Percentiles rank a stretch among this genome's conserved stretches.
These are phyloP conservation scores for Amphiprion clarkii DNA, from an alignment of 2,797 vertebrate genomes.

Conservation along the genomic window DNA sequence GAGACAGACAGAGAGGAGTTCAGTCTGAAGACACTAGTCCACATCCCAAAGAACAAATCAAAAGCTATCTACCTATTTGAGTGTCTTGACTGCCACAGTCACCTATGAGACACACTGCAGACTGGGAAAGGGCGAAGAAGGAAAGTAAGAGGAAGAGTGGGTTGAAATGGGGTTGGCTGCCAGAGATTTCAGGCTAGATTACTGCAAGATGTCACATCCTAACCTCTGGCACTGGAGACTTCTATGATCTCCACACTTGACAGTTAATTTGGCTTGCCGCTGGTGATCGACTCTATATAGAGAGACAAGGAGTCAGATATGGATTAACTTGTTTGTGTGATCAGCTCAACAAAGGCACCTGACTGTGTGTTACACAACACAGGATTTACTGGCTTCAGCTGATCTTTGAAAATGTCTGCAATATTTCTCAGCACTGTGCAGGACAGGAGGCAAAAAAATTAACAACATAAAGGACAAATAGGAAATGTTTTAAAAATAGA, in stretches of 20 bases:
- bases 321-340: slow-evolving; percentile 47
- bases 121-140: neutral
- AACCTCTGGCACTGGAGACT: slow-evolving; percentile 68
- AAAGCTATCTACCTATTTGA: slow-evolving; percentile 30
- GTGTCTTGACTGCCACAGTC: slow-evolving; percentile 55
- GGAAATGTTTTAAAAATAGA: slow-evolving; percentile 53
- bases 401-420: slow-evolving; percentile 14
- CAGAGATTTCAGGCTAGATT: slow-evolving; percentile 51
- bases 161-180: slow-evolving; percentile 22
- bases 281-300: slow-evolving; percentile 71
- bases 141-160: neutral
- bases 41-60: slow-evolving; percentile 16
- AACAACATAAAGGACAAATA: slow-evolving; percentile 43
- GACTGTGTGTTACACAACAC: neutral
- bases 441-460: neutral
- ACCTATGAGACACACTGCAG: slow-evolving; percentile 33
- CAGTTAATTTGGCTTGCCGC: slow-evolving; percentile 63
- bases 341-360: slow-evolving; percentile 15
- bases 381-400: neutral
- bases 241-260: slow-evolving; percentile 75
- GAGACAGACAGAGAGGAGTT: neutral
- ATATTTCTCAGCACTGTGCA: neutral
- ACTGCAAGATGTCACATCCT: slow-evolving; percentile 71
- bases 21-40: neutral
- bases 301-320: slow-evolving; percentile 54